phyloP scores from a whole-genome alignment of 2,888 invertebrate genomes.

The Epistrophella euchroma region DNA sequence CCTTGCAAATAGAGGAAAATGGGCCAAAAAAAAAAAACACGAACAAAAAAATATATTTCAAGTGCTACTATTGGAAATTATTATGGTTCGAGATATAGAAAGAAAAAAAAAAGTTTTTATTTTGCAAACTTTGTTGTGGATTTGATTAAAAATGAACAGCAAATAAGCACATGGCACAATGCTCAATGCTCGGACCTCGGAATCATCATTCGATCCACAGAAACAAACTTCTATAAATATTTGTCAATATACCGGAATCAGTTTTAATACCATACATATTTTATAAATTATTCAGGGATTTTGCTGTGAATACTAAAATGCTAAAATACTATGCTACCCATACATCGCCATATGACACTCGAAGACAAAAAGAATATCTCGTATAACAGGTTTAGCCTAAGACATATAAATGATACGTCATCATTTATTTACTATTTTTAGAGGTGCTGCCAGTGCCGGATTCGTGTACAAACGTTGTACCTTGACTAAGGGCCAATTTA shows the following conservation, averaged over 20 bases:
- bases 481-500: not conserved
- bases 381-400: slow-evolving; percentile 4
- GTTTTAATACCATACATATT: not conserved
- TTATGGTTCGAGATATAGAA: slow-evolving; percentile 26
- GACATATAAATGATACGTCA: slow-evolving; percentile 6
- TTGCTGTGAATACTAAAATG: slow-evolving; percentile 28
- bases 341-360: not conserved
- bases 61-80: slow-evolving; percentile 54
- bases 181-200: no score
- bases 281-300: slow-evolving; percentile 23
- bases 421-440: slow-evolving; percentile 9
- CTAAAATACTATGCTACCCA: not conserved
- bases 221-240: slow-evolving; percentile 36
- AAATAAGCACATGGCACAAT: slow-evolving; percentile 48
- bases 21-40: not conserved
- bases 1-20: slow-evolving; percentile 30
- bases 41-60: slow-evolving; percentile 28
- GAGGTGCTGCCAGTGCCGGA: not conserved
- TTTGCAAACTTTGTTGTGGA: slow-evolving; percentile 17
- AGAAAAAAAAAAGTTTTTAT: slow-evolving; percentile 25
- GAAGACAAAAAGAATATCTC: slow-evolving; percentile 1
- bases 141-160: slow-evolving; percentile 42
- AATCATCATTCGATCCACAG: slow-evolving; percentile 20
- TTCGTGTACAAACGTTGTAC: not conserved
- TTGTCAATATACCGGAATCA: not conserved